phyloP scores from a whole-genome alignment of 2,888 invertebrate species.

The Idaea straminata region DNA sequence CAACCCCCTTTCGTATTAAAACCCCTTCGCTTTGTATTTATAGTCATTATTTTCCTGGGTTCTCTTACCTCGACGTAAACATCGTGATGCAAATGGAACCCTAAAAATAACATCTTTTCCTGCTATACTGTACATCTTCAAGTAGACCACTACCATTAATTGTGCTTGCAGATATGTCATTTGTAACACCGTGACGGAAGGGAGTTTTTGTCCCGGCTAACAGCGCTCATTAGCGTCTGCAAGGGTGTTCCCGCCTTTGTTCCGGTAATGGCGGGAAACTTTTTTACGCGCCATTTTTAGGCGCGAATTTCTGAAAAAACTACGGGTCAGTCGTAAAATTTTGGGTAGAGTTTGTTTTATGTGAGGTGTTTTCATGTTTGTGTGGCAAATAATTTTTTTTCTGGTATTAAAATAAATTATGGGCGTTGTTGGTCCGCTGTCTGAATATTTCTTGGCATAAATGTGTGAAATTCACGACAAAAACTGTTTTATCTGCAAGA shows the following conservation, averaged over 20 bases:
- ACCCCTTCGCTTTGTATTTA: too few species aligned
- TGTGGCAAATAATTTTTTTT: not conserved
- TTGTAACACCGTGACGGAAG: conserved; percentile 22
- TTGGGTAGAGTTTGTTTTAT: conserved; percentile 8
- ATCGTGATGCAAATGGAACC: too few species aligned
- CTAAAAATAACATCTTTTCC: not conserved
- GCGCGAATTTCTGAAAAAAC: conserved; percentile 18
- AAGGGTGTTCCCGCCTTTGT: conserved; percentile 36
- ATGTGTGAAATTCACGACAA: not conserved
- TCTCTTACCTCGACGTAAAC: too few species aligned
- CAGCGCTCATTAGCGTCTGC: conserved; percentile 45
- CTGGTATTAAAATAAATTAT: not conserved
- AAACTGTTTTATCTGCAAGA: too few species aligned
- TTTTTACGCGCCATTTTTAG: conserved; percentile 27
- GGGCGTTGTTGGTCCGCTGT: not conserved
- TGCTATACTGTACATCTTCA: conserved; percentile 3
- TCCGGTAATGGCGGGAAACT: conserved; percentile 25
- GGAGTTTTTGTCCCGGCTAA: conserved; percentile 37
- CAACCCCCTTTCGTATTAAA: too few species aligned
- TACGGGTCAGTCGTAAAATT: not conserved
- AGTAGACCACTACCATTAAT: conserved; percentile 14
- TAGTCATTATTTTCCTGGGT: too few species aligned
- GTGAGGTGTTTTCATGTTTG: conserved; percentile 11
- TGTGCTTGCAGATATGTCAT: conserved; percentile 26
- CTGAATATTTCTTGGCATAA: not conserved